These are phyloP conservation scores for Poliocrania exsul DNA, from an alignment of 2,797 vertebrate genomes.

Conservation along the genomic window DNA sequence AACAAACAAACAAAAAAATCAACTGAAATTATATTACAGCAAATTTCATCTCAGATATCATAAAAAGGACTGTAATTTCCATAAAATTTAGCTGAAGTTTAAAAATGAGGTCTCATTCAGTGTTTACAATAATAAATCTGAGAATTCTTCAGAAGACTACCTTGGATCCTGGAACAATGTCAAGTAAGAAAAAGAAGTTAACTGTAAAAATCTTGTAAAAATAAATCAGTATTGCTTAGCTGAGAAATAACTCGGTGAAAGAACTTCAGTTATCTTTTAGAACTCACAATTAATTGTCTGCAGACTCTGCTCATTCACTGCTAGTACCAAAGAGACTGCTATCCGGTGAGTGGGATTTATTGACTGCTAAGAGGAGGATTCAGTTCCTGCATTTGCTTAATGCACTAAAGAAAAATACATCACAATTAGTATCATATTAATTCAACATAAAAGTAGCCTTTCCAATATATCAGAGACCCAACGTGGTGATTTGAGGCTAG, in stretches of 20 bases:
- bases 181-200: not conserved
- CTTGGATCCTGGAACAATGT: not conserved
- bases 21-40: not conserved
- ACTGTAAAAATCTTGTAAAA: not conserved
- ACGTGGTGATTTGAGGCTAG: not conserved
- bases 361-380: not conserved
- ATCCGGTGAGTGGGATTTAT: not conserved
- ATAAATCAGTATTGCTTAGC: not conserved
- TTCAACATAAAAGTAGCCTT: not conserved
- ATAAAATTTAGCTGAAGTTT: not conserved
- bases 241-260: not conserved
- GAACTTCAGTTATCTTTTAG: not conserved
- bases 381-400: not conserved
- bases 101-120: not conserved
- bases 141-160: not conserved
- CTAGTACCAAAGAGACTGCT: not conserved
- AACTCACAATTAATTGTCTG: not conserved
- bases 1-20: not conserved
- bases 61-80: not conserved
- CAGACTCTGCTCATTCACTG: not conserved
- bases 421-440: not conserved
- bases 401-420: not conserved
- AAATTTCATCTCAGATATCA: not conserved
- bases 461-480: not conserved
- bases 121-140: not conserved